phyloP scores from a whole-genome alignment of 1,140 invertebrate species.

The Arion vulgaris region DNA sequence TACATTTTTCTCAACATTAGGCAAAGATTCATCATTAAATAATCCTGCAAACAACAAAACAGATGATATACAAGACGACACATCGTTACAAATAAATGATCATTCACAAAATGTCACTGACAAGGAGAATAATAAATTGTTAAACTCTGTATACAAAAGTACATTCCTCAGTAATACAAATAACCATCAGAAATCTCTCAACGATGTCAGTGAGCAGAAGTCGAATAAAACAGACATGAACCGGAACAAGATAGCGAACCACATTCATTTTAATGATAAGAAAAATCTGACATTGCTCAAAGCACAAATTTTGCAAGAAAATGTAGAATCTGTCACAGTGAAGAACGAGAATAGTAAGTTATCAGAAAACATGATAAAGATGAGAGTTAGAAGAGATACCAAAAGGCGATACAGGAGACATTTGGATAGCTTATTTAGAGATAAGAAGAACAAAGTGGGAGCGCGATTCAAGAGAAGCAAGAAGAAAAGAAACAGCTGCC shows the following conservation, averaged over 20 bases:
- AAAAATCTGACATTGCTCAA: background rate
- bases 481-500: constrained; percentile 81
- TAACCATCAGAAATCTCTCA: background rate
- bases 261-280: background rate
- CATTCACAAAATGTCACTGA: background rate
- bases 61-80: background rate
- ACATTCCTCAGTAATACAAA: background rate
- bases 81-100: background rate
- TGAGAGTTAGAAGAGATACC: background rate
- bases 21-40: background rate
- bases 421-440: constrained; percentile 28
- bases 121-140: background rate
- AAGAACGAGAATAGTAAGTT: background rate
- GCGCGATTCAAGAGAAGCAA: constrained; percentile 43
- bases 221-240: background rate
- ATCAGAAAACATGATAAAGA: background rate
- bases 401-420: constrained; percentile 29
- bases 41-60: background rate
- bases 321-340: background rate
- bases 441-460: background rate
- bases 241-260: background rate
- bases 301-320: background rate
- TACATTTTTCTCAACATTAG: background rate
- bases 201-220: background rate
- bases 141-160: background rate